These are phyloP conservation scores for Latrodectus hesperus DNA, from an alignment of 2,888 invertebrate genomes.

Conservation along the genomic window DNA sequence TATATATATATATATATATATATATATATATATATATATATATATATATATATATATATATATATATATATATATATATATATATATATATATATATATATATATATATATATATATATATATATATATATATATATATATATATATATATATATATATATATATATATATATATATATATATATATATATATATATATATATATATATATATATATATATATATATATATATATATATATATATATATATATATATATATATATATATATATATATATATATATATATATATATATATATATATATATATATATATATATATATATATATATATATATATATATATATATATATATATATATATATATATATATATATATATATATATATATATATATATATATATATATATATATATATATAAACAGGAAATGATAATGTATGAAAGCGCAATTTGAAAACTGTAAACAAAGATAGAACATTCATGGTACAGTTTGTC, in stretches of 20 bases:
- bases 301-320: slow-evolving; percentile 17
- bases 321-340: slow-evolving; percentile 15
- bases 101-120: no score
- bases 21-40: no score
- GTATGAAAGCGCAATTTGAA: no score
- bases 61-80: no score
- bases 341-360: slow-evolving; percentile 15
- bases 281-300: slow-evolving; percentile 15
- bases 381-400: slow-evolving; percentile 15
- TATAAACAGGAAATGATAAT: not conserved
- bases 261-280: slow-evolving; percentile 17
- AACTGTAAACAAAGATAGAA: no score
- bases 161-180: slow-evolving; percentile 4
- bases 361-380: slow-evolving; percentile 11
- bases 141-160: no score
- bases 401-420: slow-evolving; percentile 17
- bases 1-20: no score
- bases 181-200: slow-evolving; percentile 3
- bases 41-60: no score
- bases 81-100: no score
- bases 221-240: slow-evolving; percentile 15
- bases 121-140: no score
- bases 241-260: slow-evolving; percentile 15
- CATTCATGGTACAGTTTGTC: no score
- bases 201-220: slow-evolving; percentile 17